Evolutionary conservation across 2,888 invertebrate species (phyloP).

Genomic region (Sisyra terminalis): DNA sequence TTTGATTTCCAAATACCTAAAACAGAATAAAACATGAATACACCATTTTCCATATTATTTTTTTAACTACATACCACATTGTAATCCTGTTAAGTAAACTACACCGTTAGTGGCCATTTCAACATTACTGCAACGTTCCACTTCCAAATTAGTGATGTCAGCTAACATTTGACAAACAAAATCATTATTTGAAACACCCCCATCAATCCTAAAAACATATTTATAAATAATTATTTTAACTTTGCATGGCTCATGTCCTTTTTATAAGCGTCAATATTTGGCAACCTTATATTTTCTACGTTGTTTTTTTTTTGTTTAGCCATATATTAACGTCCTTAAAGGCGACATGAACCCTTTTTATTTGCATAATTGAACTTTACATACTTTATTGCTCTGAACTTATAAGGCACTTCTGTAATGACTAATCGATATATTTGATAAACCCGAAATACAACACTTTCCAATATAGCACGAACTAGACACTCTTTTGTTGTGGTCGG

Average conservation of each 20-base stretch:
- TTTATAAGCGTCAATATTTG: too few species aligned
- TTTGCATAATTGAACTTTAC: too few species aligned
- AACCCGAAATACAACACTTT: slow-evolving; percentile 70
- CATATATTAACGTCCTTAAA: too few species aligned
- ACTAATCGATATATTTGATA: slow-evolving; percentile 61
- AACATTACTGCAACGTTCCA: slow-evolving; percentile 54
- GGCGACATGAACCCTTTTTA: too few species aligned
- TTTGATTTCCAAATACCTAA: slow-evolving; percentile 57
- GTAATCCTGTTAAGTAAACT: slow-evolving; percentile 70
- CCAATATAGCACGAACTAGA: slow-evolving; percentile 65
- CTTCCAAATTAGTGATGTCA: slow-evolving; percentile 56
- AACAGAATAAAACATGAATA: slow-evolving; percentile 13
- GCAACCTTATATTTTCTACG: too few species aligned
- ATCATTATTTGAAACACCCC: slow-evolving; percentile 90
- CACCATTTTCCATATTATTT: not conserved
- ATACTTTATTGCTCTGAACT: slow-evolving; percentile 42
- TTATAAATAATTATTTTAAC: too few species aligned
- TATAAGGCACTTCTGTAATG: slow-evolving; percentile 46
- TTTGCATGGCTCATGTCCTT: too few species aligned
- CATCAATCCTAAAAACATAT: slow-evolving; percentile 57
- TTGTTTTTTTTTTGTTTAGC: too few species aligned
- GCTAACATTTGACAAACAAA: slow-evolving; percentile 80
- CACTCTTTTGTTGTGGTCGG: slow-evolving; percentile 63
- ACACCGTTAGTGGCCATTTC: slow-evolving; percentile 81
- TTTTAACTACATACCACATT: slow-evolving; percentile 40